Base-by-base conservation (phyloP, 1,140 invertebrate species). In the Pseudomyrmex gracilis region DNA sequence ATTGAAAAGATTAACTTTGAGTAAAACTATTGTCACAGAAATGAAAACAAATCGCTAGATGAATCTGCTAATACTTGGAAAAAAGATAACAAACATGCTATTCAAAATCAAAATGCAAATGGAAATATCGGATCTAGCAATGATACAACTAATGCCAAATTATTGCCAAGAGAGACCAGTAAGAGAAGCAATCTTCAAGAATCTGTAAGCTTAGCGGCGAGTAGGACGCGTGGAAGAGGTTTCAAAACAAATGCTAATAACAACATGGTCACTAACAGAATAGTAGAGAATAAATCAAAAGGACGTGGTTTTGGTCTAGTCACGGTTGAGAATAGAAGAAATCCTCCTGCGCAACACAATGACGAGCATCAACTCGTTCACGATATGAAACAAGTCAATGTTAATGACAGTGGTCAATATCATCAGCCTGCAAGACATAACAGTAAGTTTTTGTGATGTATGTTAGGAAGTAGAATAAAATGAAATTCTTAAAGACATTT, bases 311-410 rank as follows among this genome's bases (percentile, higher is more conserved):
- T 83, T 12, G 87, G 91, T 45, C 78, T 84, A 7, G 90, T 90
- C 8, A 82, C 61, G 55, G 61, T 85, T 15, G 93, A 94, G 22
- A 90, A 91, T 71, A 92, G 91, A 89, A 90, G 91, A 85, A 94
- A 91, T 85, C 92, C 91, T 82, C 73, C 82, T 7, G 68, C 61
- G 58, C 92, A 91, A 20, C 91, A 92, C 47, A 84, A 90, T 13
- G 91, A 92, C 12, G 91, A 94, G 17, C 92, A 94, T 24, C 94
- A 94, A 55, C 82, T 95, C 49, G 91, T 93, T 82, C 94, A 93
- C 77, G 94, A 95, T 43, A 93, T 95, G 91, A 94, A 93, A 85
- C 93, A 94, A 74, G 87, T 95, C 82, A 94, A 90, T 84, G 84
- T 95, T 68, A 92, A 92, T 45, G 95, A 95, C 85, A 90, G 92